Percentiles rank a stretch among this genome's conserved stretches.
These are phyloP conservation scores for Poliocrania exsul DNA, from an alignment of 2,797 vertebrate genomes.

Conservation along the genomic window DNA sequence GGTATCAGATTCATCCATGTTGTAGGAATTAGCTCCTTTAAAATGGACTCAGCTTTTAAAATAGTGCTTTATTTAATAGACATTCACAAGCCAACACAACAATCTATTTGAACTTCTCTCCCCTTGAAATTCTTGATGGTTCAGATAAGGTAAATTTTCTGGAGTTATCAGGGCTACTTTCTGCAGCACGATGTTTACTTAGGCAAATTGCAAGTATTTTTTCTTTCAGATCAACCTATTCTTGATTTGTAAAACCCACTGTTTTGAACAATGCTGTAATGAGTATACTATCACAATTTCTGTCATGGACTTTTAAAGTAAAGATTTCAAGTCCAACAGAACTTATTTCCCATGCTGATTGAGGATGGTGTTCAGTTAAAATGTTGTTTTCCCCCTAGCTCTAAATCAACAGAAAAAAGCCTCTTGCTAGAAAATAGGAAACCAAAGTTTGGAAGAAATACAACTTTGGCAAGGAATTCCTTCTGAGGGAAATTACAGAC, in stretches of 20 bases:
- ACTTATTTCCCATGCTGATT: background rate
- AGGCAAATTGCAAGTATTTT: background rate
- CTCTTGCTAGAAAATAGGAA: constrained; percentile 31
- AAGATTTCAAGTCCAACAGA: background rate
- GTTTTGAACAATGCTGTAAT: background rate
- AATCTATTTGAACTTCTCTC: background rate
- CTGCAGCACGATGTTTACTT: background rate
- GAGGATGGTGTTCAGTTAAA: background rate
- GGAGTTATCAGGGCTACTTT: background rate
- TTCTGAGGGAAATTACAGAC: constrained; percentile 38
- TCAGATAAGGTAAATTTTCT: background rate
- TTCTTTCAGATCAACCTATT: background rate
- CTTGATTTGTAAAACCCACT: background rate
- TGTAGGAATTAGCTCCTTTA: background rate
- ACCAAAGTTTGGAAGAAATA: constrained; percentile 50
- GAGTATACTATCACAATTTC: background rate
- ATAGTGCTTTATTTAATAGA: background rate
- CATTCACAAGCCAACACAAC: background rate
- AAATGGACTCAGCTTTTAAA: background rate
- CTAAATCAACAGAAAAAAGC: constrained; percentile 7
- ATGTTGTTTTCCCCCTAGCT: background rate
- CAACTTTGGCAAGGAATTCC: constrained; percentile 6
- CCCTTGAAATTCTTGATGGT: background rate
- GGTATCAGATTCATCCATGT: background rate
- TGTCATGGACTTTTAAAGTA: background rate